Evolutionary conservation across 2,797 vertebrate genomes (phyloP).

Genomic region (Eulemur mongoz): DNA sequence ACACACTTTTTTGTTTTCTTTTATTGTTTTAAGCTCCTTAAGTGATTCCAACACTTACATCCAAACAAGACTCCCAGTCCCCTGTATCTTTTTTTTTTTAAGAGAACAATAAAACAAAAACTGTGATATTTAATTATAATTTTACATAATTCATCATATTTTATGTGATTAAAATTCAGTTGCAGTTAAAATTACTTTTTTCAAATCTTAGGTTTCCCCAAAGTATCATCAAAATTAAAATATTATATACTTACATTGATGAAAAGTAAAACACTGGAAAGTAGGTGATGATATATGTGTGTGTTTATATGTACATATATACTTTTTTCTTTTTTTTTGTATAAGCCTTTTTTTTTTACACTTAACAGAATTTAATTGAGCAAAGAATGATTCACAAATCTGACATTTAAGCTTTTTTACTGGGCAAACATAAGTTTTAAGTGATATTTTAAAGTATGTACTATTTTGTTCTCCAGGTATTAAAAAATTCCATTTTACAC

Average conservation of each 20-base stretch:
- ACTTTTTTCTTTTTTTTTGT: not conserved
- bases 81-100: not conserved
- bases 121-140: conserved; percentile 17
- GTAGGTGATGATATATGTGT: not conserved
- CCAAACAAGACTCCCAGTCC: not conserved
- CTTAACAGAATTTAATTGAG: too few species aligned
- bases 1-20: not conserved
- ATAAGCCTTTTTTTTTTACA: not conserved
- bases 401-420: not conserved
- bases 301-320: not conserved
- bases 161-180: conserved; percentile 1
- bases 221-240: not conserved
- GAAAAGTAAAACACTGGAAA: not conserved
- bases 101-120: not conserved
- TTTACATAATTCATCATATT: not conserved
- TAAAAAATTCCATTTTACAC: not conserved
- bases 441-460: not conserved
- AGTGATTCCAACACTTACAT: not conserved
- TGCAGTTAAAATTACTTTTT: not conserved
- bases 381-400: too few species aligned
- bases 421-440: not conserved
- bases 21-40: conserved; percentile 42
- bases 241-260: not conserved
- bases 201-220: not conserved
- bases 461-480: not conserved